These are phyloP conservation scores for Ennomos quercinarius DNA, from an alignment of 2,888 invertebrate species.

Conservation along the genomic window DNA sequence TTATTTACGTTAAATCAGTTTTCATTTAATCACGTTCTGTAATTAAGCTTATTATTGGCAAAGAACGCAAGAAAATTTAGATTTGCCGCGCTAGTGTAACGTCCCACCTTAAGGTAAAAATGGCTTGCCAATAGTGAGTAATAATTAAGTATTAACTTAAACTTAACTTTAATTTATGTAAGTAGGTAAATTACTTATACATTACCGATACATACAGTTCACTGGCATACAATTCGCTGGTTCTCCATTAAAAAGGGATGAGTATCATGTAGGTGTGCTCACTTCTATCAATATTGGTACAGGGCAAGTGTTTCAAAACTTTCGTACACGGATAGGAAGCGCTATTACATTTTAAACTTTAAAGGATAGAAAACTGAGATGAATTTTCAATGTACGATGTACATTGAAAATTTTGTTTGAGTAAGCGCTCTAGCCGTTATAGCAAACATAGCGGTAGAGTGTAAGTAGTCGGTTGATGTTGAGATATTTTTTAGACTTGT, in stretches of 20 bases:
- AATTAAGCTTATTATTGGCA: too few relatives aligned
- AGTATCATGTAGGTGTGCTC: slow-evolving; percentile 33
- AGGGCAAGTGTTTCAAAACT: slow-evolving; percentile 55
- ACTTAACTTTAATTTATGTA: too few relatives aligned
- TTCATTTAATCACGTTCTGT: too few relatives aligned
- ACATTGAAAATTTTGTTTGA: slow-evolving; percentile 39
- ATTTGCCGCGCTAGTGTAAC: too few relatives aligned
- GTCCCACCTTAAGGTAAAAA: too few relatives aligned
- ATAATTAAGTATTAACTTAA: too few relatives aligned
- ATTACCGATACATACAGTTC: slow-evolving; percentile 1
- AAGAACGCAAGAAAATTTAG: too few relatives aligned
- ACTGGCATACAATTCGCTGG: slow-evolving; percentile 4
- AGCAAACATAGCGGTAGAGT: slow-evolving; percentile 51
- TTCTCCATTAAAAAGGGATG: slow-evolving; percentile 20
- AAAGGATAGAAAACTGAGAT: slow-evolving; percentile 11
- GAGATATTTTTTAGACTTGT: background rate
- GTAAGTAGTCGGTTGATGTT: slow-evolving; percentile 9
- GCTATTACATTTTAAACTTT: slow-evolving; percentile 26
- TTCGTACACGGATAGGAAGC: slow-evolving; percentile 32
- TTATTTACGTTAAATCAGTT: too few relatives aligned
- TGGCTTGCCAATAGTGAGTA: too few relatives aligned
- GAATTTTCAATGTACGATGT: slow-evolving; percentile 3
- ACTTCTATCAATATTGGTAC: slow-evolving; percentile 54
- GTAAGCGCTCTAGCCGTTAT: slow-evolving; percentile 52
- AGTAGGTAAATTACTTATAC: background rate